These are phyloP conservation scores for Eleginops maclovinus DNA, from an alignment of 2,113 vertebrate species.

Conservation along the genomic window DNA sequence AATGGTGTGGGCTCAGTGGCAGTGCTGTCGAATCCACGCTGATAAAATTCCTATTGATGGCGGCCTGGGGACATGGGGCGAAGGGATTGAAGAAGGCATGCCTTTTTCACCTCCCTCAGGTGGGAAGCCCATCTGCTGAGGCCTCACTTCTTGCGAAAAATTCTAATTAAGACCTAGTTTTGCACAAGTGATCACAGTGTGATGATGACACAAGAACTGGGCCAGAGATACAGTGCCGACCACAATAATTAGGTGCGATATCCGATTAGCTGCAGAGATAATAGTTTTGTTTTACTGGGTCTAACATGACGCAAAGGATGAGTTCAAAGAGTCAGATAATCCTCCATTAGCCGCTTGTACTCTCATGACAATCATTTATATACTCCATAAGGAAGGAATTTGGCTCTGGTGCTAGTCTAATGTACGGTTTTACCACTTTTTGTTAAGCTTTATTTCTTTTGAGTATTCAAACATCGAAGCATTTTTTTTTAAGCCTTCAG, in stretches of 20 bases:
- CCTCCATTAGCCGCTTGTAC: slow-evolving; percentile 42
- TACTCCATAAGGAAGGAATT: slow-evolving; percentile 5
- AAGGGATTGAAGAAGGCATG: slow-evolving; percentile 35
- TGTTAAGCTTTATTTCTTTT: slow-evolving; percentile 39
- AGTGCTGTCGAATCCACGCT: slow-evolving; percentile 49
- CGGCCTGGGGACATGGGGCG: slow-evolving; percentile 35
- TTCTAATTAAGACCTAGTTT: slow-evolving; percentile 80
- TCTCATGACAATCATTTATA: slow-evolving; percentile 32
- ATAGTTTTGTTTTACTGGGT: slow-evolving; percentile 62
- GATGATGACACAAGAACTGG: slow-evolving; percentile 61
- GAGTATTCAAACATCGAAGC: slow-evolving; percentile 46
- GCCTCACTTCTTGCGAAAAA: slow-evolving; percentile 59
- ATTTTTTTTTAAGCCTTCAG: slow-evolving; percentile 49
- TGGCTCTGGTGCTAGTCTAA: slow-evolving; percentile 22
- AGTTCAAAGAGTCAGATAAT: slow-evolving; percentile 61
- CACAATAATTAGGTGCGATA: slow-evolving; percentile 64
- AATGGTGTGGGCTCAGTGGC: slow-evolving; percentile 54
- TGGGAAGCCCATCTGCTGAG: slow-evolving; percentile 65
- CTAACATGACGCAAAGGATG: slow-evolving; percentile 35
- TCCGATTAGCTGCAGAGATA: slow-evolving; percentile 67
- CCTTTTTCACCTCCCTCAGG: slow-evolving; percentile 69
- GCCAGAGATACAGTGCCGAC: slow-evolving; percentile 49
- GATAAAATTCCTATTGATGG: slow-evolving; percentile 66
- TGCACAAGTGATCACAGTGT: slow-evolving; percentile 68
- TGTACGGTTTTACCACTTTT: slow-evolving; percentile 46